Base-by-base conservation (phyloP, 2,888 invertebrate genomes). In the Bellardia bayeri region DNA sequence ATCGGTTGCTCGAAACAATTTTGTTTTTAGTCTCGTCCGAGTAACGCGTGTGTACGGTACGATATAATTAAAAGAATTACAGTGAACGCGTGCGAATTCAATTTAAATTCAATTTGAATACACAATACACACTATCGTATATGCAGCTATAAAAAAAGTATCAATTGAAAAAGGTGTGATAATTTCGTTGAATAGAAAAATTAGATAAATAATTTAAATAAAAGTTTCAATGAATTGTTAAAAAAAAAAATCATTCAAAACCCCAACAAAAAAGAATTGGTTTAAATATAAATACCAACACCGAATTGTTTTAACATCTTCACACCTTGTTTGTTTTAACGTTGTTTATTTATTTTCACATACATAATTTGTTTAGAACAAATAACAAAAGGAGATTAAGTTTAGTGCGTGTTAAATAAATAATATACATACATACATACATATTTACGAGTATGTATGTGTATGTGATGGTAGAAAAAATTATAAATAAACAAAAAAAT, bases 21-120 rank as follows among this genome's bases (percentile, higher is more conserved):
- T 82, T 68, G 64, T 71, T 79, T 80, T 82, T 84, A 89, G 89
- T 89, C 90, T 91, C 90, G 90, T 91, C 90, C 90, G 91, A 91
- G 91, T 90, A 91, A 90, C 91, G 91, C 91, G 91, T 90, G 91
- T 91, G 91, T 90, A 88, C 89, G 90, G 91, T 90, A 90, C 90
- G 89, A 89, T 84, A 33, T 51, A 45, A 56, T 23, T 45, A 37
- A 9, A 23, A 16, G 14, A 56, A 11, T 64, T 14, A 69, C 82
- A 79, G 79, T 75, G 49, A 87, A 76, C 54, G 82, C 82, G 85
- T 86, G 84, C 85, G 84, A 86, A 78, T 69, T 45, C 54, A 54
- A 74, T 42, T 58, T 13, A 71, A 23, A 23, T 33, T 37, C 33
- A 61, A 74, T 49, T 69, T 23, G 7, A 58, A 61, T 51, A n/a